Percentiles rank a stretch among this genome's conserved stretches.
phyloP scores from a whole-genome alignment of 2,797 vertebrate genomes.

The Phoebastria nigripes region DNA sequence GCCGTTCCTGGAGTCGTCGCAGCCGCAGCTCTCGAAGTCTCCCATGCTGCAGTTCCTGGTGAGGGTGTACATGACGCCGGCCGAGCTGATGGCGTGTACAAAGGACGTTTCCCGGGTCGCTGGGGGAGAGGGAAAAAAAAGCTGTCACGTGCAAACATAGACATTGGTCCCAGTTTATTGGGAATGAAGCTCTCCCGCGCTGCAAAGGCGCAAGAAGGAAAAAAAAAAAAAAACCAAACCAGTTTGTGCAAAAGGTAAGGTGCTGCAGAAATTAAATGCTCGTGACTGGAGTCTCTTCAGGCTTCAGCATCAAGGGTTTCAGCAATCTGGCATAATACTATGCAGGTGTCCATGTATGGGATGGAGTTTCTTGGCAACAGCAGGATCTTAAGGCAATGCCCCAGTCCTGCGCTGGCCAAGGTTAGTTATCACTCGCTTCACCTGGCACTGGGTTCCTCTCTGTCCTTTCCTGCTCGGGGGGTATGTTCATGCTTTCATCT shows the following conservation, averaged over 20 bases:
- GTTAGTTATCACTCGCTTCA: neutral
- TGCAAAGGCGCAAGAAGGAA: neutral
- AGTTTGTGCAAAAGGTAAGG: neutral
- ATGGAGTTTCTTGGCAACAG: neutral
- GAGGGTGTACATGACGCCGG: constrained; percentile 93
- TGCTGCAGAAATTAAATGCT: neutral
- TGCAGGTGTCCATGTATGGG: neutral
- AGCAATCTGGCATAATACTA: neutral
- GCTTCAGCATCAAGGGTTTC: neutral
- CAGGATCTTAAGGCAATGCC: neutral
- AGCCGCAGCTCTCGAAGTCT: constrained; percentile 93
- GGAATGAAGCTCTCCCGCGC: neutral
- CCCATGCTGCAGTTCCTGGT: constrained; percentile 98
- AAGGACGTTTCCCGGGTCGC: constrained; percentile 94
- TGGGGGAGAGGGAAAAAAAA: constrained; percentile 49
- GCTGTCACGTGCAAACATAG: neutral
- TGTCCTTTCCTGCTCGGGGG: neutral
- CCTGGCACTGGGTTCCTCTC: neutral
- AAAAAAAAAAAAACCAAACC: neutral
- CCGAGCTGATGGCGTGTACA: constrained; percentile 93
- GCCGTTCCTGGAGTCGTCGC: constrained; percentile 90
- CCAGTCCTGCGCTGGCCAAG: neutral
- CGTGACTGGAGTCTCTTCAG: neutral
- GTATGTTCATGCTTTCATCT: neutral
- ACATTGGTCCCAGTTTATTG: accelerated